phyloP scores from a whole-genome alignment of 2,888 invertebrate species.

The Ophion slaviceki region DNA sequence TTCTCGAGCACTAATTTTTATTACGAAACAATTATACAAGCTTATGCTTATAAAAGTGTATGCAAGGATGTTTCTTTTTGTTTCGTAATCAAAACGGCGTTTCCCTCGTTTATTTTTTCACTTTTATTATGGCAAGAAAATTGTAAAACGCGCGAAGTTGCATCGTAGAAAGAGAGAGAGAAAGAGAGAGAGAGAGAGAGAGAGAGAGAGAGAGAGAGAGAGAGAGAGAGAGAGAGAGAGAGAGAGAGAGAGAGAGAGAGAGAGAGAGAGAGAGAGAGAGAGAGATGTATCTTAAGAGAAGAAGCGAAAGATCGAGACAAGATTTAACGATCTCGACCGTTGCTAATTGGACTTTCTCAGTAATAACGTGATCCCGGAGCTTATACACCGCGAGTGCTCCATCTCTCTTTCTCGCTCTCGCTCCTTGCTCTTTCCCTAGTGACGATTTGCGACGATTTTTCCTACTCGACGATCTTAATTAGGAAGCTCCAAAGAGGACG shows the following conservation, averaged over 20 bases:
- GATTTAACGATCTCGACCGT: conserved; percentile 64
- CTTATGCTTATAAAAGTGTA: conserved; percentile 6
- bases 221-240: background rate
- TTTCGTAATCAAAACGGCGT: conserved; percentile 15
- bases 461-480: conserved; percentile 65
- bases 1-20: conserved; percentile 2
- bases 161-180: background rate
- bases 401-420: conserved; percentile 5
- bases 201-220: background rate
- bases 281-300: conserved; percentile 34
- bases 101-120: background rate
- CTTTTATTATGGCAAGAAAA: conserved; percentile 25
- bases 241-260: conserved; percentile 10
- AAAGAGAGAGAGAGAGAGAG: conserved; percentile 1
- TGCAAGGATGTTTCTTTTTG: conserved; percentile 9
- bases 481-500: conserved; percentile 51
- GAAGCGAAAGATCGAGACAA: conserved; percentile 57
- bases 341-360: conserved; percentile 67
- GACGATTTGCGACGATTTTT: conserved; percentile 61
- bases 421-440: conserved; percentile 5
- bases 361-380: conserved; percentile 63
- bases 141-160: conserved; percentile 53
- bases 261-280: conserved; percentile 6
- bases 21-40: conserved; percentile 14
- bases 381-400: conserved; percentile 28